These are phyloP conservation scores for Naso thynnoides DNA, from an alignment of 2,797 vertebrate genomes.

Conservation along the genomic window DNA sequence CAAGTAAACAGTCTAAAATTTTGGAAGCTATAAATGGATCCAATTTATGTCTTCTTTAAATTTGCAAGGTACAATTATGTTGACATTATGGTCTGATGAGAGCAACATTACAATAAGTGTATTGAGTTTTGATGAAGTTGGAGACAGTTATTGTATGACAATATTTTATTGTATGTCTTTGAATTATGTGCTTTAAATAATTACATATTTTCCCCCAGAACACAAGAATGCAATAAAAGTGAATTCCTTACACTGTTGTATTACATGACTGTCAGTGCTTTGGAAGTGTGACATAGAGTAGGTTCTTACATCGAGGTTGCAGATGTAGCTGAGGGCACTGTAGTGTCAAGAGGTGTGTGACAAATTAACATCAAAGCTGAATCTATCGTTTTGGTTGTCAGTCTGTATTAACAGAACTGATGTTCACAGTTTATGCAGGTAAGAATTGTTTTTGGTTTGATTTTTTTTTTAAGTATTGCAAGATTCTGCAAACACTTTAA, in stretches of 20 bases:
- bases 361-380: slow-evolving; percentile 5
- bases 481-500: slow-evolving; percentile 5
- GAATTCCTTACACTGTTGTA: neutral
- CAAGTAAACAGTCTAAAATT: too few relatives aligned
- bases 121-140: neutral
- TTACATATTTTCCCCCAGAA: neutral
- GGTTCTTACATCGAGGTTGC: neutral
- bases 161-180: neutral
- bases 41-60: neutral
- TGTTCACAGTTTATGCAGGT: neutral
- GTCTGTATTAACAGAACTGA: neutral
- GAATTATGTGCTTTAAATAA: neutral
- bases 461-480: too few relatives aligned
- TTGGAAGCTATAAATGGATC: neutral
- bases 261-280: neutral
- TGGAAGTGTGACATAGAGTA: neutral
- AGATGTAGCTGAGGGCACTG: slow-evolving; percentile 3
- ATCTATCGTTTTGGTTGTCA: neutral
- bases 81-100: neutral
- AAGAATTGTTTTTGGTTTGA: too few relatives aligned
- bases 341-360: neutral
- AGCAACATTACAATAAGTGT: neutral
- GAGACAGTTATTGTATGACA: neutral
- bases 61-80: neutral
- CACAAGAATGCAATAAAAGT: slow-evolving; percentile 4